Evolutionary conservation across 2,888 invertebrate genomes (phyloP).

Genomic region (Bombyx huttoni): DNA sequence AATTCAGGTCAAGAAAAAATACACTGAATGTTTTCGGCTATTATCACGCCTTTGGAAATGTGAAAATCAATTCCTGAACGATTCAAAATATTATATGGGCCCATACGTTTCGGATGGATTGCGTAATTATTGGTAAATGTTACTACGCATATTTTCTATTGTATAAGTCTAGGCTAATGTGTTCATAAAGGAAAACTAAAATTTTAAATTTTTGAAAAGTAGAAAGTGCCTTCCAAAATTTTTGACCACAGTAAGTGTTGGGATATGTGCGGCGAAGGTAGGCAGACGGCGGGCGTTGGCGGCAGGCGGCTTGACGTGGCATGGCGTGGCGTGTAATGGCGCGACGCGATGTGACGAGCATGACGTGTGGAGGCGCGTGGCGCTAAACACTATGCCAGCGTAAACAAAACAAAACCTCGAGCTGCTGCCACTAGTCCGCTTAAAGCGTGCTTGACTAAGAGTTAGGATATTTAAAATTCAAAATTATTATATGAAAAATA

Average conservation of each 20-base stretch:
- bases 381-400: neutral
- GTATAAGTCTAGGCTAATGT: conserved; percentile 80
- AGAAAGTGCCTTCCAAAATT: conserved; percentile 87
- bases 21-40: conserved; percentile 66
- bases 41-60: conserved; percentile 68
- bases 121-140: conserved; percentile 71
- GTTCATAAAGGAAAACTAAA: conserved; percentile 77
- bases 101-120: conserved; percentile 68
- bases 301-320: conserved; percentile 10
- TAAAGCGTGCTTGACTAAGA: conserved; percentile 59
- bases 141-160: conserved; percentile 73
- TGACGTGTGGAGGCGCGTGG: conserved; percentile 6
- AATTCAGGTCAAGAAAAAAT: conserved; percentile 52
- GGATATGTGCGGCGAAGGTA: conserved; percentile 69
- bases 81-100: conserved; percentile 53
- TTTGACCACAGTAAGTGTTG: conserved; percentile 75
- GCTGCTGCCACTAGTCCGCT: conserved; percentile 24
- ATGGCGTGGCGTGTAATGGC: neutral
- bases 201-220: conserved; percentile 74
- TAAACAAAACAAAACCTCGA: neutral
- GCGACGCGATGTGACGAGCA: conserved; percentile 11
- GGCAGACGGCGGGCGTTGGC: conserved; percentile 27
- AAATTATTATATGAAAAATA: conserved; percentile 71
- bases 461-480: conserved; percentile 69
- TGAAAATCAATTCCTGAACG: conserved; percentile 49